A percentile compares a stretch with the other conserved stretches of the same genome.
Conservation (phyloP, 1,140 invertebrate species). For the Zophobas morio region DNA sequence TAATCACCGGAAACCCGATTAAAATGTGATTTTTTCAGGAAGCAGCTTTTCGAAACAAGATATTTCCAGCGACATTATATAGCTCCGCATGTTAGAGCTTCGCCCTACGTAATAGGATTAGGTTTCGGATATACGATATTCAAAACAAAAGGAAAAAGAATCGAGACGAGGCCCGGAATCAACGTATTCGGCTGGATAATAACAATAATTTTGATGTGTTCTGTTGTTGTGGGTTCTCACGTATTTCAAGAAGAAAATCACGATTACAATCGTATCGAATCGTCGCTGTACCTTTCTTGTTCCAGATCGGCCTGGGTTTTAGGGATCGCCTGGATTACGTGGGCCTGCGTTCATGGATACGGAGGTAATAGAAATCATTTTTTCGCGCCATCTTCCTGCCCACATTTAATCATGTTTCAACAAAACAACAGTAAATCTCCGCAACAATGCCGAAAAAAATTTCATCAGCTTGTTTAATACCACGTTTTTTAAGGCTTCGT, state of each 20-base stretch:
- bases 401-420: slow-evolving; percentile 41
- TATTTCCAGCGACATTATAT: slow-evolving; percentile 58
- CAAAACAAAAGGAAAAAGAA: slow-evolving; percentile 54
- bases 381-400: not conserved
- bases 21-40: slow-evolving; percentile 26
- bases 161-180: slow-evolving; percentile 47
- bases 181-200: slow-evolving; percentile 54
- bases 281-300: slow-evolving; percentile 55
- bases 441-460: slow-evolving; percentile 34
- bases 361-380: slow-evolving; percentile 55
- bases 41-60: slow-evolving; percentile 42
- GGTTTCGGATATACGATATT: slow-evolving; percentile 55
- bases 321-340: slow-evolving; percentile 59
- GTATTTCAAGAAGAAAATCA: slow-evolving; percentile 56
- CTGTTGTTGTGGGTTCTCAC: slow-evolving; percentile 49
- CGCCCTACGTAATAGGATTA: slow-evolving; percentile 57
- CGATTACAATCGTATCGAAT: slow-evolving; percentile 53
- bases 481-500: slow-evolving; percentile 54
- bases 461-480: slow-evolving; percentile 42
- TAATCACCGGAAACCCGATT: slow-evolving; percentile 2
- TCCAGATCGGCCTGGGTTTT: slow-evolving; percentile 58
- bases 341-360: slow-evolving; percentile 59
- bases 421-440: slow-evolving; percentile 22
- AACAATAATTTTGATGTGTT: slow-evolving; percentile 50
- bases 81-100: slow-evolving; percentile 52